Conservation (phyloP, 1,140 invertebrate species). For the Hypothenemus hampei region DNA sequence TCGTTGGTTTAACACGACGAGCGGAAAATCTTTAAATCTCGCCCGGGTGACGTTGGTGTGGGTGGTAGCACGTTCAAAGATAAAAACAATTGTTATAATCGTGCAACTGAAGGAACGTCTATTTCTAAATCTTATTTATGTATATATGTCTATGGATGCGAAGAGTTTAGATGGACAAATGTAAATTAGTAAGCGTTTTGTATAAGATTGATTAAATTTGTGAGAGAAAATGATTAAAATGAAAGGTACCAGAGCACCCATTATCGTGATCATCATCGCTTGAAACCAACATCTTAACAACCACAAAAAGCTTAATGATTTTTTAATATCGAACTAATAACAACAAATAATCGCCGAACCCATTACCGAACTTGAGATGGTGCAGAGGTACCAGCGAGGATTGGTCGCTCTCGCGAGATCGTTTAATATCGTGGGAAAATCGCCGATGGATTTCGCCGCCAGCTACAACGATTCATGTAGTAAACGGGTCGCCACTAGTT, state of each 20-base stretch:
- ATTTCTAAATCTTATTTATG: neutral
- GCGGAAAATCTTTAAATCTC: constrained; percentile 11
- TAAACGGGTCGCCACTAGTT: constrained; percentile 7
- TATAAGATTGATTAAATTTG: neutral
- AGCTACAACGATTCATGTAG: constrained; percentile 1
- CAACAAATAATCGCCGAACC: constrained; percentile 8
- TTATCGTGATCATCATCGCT: neutral
- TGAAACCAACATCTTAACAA: neutral
- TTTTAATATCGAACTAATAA: constrained; percentile 14
- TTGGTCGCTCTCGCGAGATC: constrained; percentile 1
- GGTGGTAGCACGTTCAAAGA: constrained; percentile 12
- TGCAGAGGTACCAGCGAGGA: neutral
- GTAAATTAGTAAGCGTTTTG: neutral
- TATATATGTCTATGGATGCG: neutral
- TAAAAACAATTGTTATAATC: constrained; percentile 4
- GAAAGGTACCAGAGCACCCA: neutral
- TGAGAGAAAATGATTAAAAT: neutral
- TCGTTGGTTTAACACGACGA: constrained; percentile 18
- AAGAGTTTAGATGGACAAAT: neutral
- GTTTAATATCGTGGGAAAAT: constrained; percentile 21
- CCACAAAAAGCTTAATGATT: constrained; percentile 10
- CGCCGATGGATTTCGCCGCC: constrained; percentile 10
- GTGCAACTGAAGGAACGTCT: no score
- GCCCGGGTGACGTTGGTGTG: constrained; percentile 7
- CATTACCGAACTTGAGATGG: constrained; percentile 4